A percentile compares a stretch with the other conserved stretches of the same genome.
Evolutionary conservation across 1,140 invertebrate genomes (phyloP).

Genomic region (Ruditapes philippinarum): DNA sequence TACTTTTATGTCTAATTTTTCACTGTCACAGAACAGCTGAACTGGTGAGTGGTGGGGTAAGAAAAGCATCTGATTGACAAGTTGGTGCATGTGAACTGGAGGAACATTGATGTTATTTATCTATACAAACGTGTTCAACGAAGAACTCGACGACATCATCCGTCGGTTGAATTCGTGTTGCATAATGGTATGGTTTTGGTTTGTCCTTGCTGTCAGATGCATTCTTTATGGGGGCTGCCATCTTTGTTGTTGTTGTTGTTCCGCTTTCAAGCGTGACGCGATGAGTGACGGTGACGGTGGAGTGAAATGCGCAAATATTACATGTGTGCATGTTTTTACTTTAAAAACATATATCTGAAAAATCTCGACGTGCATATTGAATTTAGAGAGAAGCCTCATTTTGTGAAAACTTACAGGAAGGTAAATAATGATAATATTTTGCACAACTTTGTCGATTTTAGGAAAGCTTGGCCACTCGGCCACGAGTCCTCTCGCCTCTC

Average conservation of each 20-base stretch:
- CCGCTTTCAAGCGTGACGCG: too few species aligned
- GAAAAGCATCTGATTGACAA: too few species aligned
- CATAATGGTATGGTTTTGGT: not conserved
- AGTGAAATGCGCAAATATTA: too few species aligned
- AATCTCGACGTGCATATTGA: slow-evolving; percentile 4
- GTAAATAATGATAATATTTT: not conserved
- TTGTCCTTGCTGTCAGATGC: not conserved
- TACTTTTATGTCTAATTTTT: too few species aligned
- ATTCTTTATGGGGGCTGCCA: not conserved
- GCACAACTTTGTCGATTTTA: too few species aligned
- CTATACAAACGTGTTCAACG: not conserved
- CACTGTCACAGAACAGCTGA: too few species aligned
- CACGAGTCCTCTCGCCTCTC: too few species aligned
- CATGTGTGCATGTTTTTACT: slow-evolving; percentile 49
- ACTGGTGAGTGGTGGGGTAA: too few species aligned
- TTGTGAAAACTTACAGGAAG: slow-evolving; percentile 29
- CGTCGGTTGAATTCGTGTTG: not conserved
- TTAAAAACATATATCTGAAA: slow-evolving; percentile 52
- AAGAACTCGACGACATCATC: not conserved
- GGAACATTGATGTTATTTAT: too few species aligned
- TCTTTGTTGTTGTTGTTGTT: slow-evolving; percentile 1
- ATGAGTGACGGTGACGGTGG: too few species aligned
- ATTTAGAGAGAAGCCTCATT: slow-evolving; percentile 11
- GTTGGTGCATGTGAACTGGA: too few species aligned
- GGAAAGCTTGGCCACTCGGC: too few species aligned